phyloP scores from a whole-genome alignment of 1,140 invertebrate genomes.

The Drepana arcuata region DNA sequence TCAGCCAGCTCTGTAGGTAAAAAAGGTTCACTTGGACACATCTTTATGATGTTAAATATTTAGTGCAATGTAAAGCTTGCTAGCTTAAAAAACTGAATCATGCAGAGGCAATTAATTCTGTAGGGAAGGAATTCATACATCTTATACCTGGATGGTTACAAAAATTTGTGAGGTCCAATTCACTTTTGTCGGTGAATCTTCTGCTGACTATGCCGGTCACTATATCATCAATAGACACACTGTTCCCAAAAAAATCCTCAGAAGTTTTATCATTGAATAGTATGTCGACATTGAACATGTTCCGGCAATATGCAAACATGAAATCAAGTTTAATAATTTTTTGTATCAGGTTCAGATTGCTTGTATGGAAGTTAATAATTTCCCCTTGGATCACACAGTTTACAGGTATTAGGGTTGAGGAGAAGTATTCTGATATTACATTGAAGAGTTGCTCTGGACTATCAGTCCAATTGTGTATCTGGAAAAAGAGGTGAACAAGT shows the following conservation, averaged over 20 bases:
- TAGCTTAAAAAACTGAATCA: not conserved
- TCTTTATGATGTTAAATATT: not conserved
- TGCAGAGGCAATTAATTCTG: not conserved
- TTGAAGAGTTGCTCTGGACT: conserved; percentile 31
- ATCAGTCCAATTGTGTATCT: conserved; percentile 46
- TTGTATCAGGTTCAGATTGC: conserved; percentile 31
- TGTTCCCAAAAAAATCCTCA: conserved; percentile 32
- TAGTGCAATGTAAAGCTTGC: not conserved
- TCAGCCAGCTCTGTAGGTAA: conserved; percentile 39
- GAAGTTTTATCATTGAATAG: conserved; percentile 50
- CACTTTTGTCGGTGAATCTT: conserved; percentile 37
- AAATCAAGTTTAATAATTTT: conserved; percentile 51
- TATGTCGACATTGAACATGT: conserved; percentile 46
- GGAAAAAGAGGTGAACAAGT: not conserved
- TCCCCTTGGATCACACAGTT: conserved; percentile 25
- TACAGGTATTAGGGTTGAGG: conserved; percentile 33
- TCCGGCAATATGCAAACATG: conserved; percentile 39
- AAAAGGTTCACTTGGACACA: no score
- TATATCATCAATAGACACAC: conserved; percentile 39
- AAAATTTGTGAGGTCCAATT: conserved; percentile 49
- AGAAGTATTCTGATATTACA: conserved; percentile 32
- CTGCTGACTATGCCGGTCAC: conserved; percentile 31
- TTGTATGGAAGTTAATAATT: conserved; percentile 42
- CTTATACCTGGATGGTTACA: conserved; percentile 42
- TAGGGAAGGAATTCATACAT: not conserved